A percentile compares a stretch with the other conserved stretches of the same genome.
These are phyloP conservation scores for Platerodrilus igneus DNA, from an alignment of 2,888 invertebrate species.

Conservation along the genomic window DNA sequence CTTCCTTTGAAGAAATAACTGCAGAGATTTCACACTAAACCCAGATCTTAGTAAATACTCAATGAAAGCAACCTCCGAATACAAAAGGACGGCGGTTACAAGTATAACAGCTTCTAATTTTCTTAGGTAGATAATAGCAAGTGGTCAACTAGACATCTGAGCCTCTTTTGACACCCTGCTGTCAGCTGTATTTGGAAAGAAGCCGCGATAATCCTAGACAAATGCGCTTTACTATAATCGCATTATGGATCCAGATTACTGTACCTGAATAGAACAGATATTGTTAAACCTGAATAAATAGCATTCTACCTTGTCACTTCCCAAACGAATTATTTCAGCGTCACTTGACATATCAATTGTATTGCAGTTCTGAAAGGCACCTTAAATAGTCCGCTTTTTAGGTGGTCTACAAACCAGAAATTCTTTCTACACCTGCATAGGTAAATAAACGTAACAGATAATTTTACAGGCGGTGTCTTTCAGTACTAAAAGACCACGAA, in stretches of 20 bases:
- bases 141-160: constrained; percentile 7
- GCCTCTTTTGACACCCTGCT: constrained; percentile 19
- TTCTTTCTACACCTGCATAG: too few species aligned
- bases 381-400: not conserved
- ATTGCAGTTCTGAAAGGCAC: constrained; percentile 1
- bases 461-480: too few species aligned
- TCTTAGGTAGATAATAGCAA: constrained; percentile 13
- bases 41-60: too few species aligned
- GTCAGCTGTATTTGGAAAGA: constrained; percentile 18
- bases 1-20: too few species aligned
- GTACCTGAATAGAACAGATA: constrained; percentile 14
- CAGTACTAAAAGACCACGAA: too few species aligned
- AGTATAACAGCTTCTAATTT: constrained; percentile 21
- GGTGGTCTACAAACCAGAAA: too few species aligned
- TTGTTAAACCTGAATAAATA: constrained; percentile 16
- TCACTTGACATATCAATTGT: constrained; percentile 14
- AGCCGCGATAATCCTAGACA: constrained; percentile 22
- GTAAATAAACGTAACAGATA: too few species aligned
- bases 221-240: constrained; percentile 23
- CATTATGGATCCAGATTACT: constrained; percentile 20
- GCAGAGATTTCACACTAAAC: too few species aligned
- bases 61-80: too few species aligned
- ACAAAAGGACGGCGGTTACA: constrained; percentile 7
- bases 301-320: constrained; percentile 16
- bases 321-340: constrained; percentile 7